Conservation (phyloP, 92 coral and sea anemone species). For the Porites rus region DNA sequence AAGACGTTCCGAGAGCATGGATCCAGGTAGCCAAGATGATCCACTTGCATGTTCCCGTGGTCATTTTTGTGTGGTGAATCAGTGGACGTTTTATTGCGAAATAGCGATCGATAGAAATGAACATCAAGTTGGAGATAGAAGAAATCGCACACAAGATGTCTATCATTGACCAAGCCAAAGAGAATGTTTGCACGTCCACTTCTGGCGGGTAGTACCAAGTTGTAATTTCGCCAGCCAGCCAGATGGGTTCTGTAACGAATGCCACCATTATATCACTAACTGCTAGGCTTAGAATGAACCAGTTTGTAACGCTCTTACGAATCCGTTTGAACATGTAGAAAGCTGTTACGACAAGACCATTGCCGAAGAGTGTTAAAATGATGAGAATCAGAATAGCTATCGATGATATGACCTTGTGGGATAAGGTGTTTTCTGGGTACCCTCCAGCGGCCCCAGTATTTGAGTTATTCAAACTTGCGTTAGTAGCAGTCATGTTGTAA, state of each 20-base stretch:
- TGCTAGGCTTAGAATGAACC: constrained; percentile 93
- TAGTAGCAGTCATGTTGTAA: neutral
- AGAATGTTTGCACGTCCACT: constrained; percentile 46
- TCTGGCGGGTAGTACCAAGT: constrained; percentile 81
- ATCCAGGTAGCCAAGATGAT: constrained; percentile 83
- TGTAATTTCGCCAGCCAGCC: constrained; percentile 89
- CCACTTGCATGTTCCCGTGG: constrained; percentile 81
- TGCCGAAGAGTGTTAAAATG: constrained; percentile 85
- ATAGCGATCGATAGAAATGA: constrained; percentile 94
- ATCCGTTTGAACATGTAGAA: constrained; percentile 86
- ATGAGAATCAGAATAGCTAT: constrained; percentile 84
- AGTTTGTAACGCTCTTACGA: constrained; percentile 92
- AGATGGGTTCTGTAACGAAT: constrained; percentile 92
- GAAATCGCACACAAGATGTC: constrained; percentile 92
- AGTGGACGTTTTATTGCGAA: constrained; percentile 94
- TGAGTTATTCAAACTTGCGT: constrained; percentile 13
- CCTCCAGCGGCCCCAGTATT: neutral
- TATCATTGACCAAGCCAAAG: constrained; percentile 73
- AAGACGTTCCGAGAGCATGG: constrained; percentile 78
- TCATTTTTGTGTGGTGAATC: constrained; percentile 95
- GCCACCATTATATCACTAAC: constrained; percentile 95
- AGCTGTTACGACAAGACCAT: constrained; percentile 86
- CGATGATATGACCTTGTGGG: constrained; percentile 84
- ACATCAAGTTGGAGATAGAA: constrained; percentile 92
- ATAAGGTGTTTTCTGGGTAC: constrained; percentile 34